Conservation (phyloP, 2,113 vertebrate species). For the Geococcyx californianus region DNA sequence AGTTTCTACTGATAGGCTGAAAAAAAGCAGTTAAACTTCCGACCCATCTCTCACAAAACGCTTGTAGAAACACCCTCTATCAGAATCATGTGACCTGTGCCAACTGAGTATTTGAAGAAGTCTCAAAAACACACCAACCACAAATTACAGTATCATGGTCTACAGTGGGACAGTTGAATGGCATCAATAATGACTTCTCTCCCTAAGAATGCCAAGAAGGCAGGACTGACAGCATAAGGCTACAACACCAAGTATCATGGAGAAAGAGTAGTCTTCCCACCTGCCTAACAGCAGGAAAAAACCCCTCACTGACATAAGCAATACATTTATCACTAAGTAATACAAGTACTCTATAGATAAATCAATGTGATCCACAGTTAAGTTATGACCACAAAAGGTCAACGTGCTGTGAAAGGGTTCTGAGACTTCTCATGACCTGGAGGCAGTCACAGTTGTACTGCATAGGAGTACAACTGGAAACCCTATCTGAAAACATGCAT, state of each 20-base stretch:
- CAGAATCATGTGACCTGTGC: not conserved
- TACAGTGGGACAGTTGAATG: not conserved
- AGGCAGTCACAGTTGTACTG: not conserved
- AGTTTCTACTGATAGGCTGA: not conserved
- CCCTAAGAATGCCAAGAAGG: not conserved
- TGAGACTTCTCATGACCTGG: not conserved
- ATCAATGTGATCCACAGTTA: not conserved
- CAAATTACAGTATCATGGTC: not conserved
- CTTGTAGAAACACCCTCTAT: not conserved
- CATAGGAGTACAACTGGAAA: accelerated
- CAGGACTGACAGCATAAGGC: not conserved
- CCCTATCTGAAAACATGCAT: not conserved
- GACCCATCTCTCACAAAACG: not conserved
- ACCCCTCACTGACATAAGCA: not conserved
- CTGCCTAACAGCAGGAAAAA: not conserved
- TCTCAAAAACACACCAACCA: not conserved
- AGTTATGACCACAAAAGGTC: not conserved
- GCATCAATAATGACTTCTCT: not conserved
- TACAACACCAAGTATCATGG: not conserved
- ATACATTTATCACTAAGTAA: not conserved
- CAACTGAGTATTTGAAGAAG: not conserved
- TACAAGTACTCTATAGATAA: not conserved
- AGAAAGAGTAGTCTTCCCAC: not conserved
- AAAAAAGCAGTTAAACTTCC: not conserved
- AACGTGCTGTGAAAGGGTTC: accelerated